Base-by-base conservation (phyloP, 2,113 vertebrate species). In the Gavia stellata region DNA sequence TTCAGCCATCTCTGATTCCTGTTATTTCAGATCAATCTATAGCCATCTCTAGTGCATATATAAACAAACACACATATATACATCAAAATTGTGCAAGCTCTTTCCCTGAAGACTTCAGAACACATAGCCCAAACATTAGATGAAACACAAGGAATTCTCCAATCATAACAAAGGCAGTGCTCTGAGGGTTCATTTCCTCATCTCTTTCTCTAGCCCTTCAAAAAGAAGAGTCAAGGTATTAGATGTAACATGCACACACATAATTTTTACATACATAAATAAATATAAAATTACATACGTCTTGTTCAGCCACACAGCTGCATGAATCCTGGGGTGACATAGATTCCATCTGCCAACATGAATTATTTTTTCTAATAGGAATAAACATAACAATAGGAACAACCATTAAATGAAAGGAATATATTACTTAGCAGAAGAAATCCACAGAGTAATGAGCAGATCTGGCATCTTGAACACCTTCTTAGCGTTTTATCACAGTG, bases 271-370 rank as follows among this genome's bases (percentile, higher is more conserved):
- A 58, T 58, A 33, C 3, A 3, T 17, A 63, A 74, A 10, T 47
- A 50, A 79, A 67, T 17, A 65, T 17, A 83, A 55, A 89, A 44
- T 33, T 3, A 36, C 31, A 36, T 90, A 93, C 97, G 62, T 79
- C 23, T 47, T 58, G 45, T 52, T 80, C 20, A 61, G 63, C 36
- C 29, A 70, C 34, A 78, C 96, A 97, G 73, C 82, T 20, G 3
- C 97, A 97, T 49, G 94, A 90, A 86, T 70, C 65, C 47, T 71
- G 25, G 9, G n/a, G 5, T 90, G 81, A 42, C 0, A 0, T 2
- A 65, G 55, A 38, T 62, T 95, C 94, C 3, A 4, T 79, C 42
- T 88, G 81, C 96, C 97, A 97, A 77, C 96, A 97, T 17, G 94
- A 94, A 63, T 59, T 50, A 49, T 92, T 93, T 91, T 90, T 91